Base-by-base conservation (phyloP, 1,140 invertebrate species). In the Eumeta japonica region DNA sequence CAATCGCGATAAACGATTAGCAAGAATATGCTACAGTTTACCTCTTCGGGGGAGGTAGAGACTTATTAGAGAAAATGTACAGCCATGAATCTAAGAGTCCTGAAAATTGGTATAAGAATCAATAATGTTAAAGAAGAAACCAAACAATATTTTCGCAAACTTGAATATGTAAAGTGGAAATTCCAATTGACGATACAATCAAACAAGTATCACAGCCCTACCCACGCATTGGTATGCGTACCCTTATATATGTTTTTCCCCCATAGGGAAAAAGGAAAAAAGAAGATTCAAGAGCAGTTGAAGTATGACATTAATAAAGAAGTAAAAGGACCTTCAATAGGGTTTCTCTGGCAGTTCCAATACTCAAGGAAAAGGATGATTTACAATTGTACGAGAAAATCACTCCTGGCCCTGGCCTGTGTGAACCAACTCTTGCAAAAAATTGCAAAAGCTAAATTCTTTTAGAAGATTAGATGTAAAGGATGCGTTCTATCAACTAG, bases 351-450 rank as follows among this genome's bases (percentile, higher is more conserved):
- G 17, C 35, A 33, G 46, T n/a, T n/a, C n/a, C n/a, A n/a, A n/a
- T n/a, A n/a, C n/a, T n/a, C n/a, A n/a, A n/a, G n/a, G n/a, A n/a
- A n/a, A n/a, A n/a, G n/a, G n/a, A n/a, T n/a, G n/a, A n/a, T n/a
- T n/a, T n/a, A n/a, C 46, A n/a, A 49, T 49, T 9, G 3, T 28
- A 7, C 17, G 43, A 38, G 43, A 45, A 45, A 35, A 42, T 12
- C 33, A 39, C 27, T 39, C 46, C 7, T 15, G 45, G 10, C 46
- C 46, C 5, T 40, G 28, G n/a, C 28, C 40, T 12, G 37, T 43
- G 9, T 47, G 39, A 7, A 24, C 10, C 2, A 35, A 35, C 10
- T 13, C 28, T n/a, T 18, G 28, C 34, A 35, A n/a, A n/a, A n/a
- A n/a, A n/a, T n/a, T n/a, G n/a, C n/a, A n/a, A n/a, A n/a, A n/a